These are phyloP conservation scores for Drosophila cognata DNA, from an alignment of 2,888 invertebrate species.

Conservation along the genomic window DNA sequence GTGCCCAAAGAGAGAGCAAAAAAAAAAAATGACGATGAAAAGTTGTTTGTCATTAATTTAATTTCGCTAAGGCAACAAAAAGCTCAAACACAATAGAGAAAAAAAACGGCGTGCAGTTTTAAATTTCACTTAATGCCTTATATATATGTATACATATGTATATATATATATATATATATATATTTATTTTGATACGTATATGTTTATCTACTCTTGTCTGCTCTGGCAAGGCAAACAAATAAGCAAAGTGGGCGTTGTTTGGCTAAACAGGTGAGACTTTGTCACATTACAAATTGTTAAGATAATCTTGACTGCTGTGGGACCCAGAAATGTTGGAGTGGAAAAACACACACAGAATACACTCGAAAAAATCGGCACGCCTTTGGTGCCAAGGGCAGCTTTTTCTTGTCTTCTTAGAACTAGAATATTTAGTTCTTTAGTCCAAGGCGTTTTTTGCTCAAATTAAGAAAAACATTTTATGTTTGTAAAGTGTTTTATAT, in stretches of 20 bases:
- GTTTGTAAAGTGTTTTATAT: too few species aligned
- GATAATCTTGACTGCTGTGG: constrained; percentile 11
- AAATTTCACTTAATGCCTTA: constrained; percentile 55
- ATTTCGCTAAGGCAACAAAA: constrained; percentile 57
- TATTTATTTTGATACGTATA: background rate
- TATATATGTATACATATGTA: background rate
- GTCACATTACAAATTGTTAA: constrained; percentile 15
- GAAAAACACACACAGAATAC: background rate
- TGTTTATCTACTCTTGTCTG: constrained; percentile 2
- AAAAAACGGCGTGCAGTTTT: constrained; percentile 36
- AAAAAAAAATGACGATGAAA: constrained; percentile 59
- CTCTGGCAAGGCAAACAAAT: constrained; percentile 11
- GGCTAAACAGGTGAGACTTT: background rate
- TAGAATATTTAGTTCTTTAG: too few species aligned
- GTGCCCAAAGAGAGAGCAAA: constrained; percentile 28
- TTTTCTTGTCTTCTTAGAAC: too few species aligned
- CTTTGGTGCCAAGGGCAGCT: background rate
- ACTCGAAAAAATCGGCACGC: background rate
- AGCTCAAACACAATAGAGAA: constrained; percentile 11
- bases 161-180: background rate
- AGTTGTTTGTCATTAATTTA: constrained; percentile 77
- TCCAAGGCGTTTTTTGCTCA: too few species aligned
- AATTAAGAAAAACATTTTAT: too few species aligned
- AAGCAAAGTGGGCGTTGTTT: constrained; percentile 13
- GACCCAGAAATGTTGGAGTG: background rate